Percentiles rank a stretch among this genome's conserved stretches.
Evolutionary conservation across 1,140 invertebrate genomes (phyloP).

Genomic region (Odontomachus brunneus): DNA sequence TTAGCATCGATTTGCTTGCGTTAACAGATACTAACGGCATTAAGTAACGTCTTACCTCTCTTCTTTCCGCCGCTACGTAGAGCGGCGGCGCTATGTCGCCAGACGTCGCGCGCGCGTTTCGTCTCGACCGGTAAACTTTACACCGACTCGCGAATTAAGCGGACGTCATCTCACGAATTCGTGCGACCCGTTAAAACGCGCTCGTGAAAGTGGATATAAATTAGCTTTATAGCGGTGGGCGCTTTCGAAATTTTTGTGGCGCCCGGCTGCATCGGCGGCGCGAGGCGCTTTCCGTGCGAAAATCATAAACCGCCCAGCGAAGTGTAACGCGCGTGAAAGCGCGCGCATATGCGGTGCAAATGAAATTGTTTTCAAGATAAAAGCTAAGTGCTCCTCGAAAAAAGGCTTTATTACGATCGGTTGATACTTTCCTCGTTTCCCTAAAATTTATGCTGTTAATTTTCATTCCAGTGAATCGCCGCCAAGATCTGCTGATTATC

Average conservation of each 20-base stretch:
- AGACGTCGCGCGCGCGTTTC: background rate
- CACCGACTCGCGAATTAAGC: conserved; percentile 13
- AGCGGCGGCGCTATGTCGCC: conserved; percentile 7
- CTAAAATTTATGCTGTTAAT: too few relatives aligned
- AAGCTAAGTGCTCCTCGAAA: too few relatives aligned
- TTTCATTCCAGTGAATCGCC: too few relatives aligned
- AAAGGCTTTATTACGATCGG: too few relatives aligned
- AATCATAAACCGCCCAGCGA: conserved; percentile 33
- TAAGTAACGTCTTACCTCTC: conserved; percentile 52
- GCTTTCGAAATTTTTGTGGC: conserved; percentile 63
- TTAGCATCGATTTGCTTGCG: conserved; percentile 60
- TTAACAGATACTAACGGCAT: conserved; percentile 56
- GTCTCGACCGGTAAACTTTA: conserved; percentile 25
- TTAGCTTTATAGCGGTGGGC: background rate
- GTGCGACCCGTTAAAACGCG: conserved; percentile 43
- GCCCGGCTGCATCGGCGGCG: background rate
- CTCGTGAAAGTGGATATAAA: conserved; percentile 55
- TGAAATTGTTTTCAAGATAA: background rate
- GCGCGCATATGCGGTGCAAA: background rate
- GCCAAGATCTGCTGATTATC: too few relatives aligned
- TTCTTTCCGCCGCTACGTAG: background rate
- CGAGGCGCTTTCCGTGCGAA: conserved; percentile 38
- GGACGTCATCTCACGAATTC: conserved; percentile 30
- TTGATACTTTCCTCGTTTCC: too few relatives aligned
- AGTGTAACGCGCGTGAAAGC: conserved; percentile 35